Evolutionary conservation across 2,113 vertebrate genomes (phyloP).

Genomic region (Amazona vittata): DNA sequence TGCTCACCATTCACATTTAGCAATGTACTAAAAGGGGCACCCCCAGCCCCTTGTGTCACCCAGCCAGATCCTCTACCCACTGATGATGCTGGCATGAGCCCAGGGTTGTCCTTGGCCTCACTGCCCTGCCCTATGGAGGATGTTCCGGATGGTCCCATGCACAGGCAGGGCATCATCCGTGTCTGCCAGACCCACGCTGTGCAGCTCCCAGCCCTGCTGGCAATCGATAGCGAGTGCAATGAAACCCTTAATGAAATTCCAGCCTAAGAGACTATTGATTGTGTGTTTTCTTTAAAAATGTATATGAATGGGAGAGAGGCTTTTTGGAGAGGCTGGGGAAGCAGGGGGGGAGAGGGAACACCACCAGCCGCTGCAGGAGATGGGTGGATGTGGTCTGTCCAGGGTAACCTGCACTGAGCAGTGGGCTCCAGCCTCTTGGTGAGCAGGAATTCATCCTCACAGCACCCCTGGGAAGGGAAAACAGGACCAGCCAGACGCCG

Average conservation of each 20-base stretch:
- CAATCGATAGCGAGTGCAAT: conserved; percentile 27
- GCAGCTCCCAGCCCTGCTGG: background rate
- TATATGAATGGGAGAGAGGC: conserved; percentile 55
- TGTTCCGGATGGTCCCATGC: background rate
- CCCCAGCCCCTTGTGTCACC: background rate
- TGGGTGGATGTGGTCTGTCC: too few relatives aligned
- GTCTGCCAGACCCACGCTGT: rapidly evolving
- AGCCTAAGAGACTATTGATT: conserved; percentile 59
- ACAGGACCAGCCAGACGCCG: background rate
- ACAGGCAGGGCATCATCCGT: background rate
- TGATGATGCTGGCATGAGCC: rapidly evolving
- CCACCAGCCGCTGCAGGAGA: rapidly evolving
- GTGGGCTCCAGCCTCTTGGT: background rate
- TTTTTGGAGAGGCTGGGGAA: background rate
- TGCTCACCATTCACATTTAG: background rate
- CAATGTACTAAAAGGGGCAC: background rate
- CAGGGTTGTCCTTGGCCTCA: background rate
- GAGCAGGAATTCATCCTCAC: background rate
- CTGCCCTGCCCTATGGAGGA: background rate
- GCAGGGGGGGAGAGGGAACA: background rate
- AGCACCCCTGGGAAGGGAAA: background rate
- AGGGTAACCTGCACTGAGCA: background rate
- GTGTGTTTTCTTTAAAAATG: conserved; percentile 47
- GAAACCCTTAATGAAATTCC: conserved; percentile 68
- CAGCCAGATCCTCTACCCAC: background rate